phyloP scores from a whole-genome alignment of 2,888 invertebrate genomes.

The Bombylius major region DNA sequence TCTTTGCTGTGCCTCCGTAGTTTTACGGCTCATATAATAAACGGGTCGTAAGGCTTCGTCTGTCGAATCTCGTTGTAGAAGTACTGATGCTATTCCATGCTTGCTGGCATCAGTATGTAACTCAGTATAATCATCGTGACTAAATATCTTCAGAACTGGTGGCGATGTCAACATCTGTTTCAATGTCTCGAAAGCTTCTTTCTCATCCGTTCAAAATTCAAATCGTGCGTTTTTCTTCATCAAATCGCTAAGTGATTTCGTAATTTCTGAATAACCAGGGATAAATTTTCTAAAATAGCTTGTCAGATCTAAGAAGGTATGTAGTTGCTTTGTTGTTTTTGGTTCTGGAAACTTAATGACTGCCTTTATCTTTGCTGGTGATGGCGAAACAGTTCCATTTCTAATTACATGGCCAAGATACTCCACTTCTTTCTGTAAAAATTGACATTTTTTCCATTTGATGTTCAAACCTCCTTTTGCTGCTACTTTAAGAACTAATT shows the following conservation, averaged over 20 bases:
- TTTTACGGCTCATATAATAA: too few species aligned
- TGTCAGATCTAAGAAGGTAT: conserved; percentile 3
- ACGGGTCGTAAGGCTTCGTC: too few species aligned
- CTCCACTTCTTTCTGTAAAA: conserved; percentile 11
- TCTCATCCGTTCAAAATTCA: conserved; percentile 1
- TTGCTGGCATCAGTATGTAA: too few species aligned
- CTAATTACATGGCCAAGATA: too few species aligned
- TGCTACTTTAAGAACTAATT: conserved; percentile 6
- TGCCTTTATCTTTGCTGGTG: conserved; percentile 5
- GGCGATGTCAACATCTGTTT: too few species aligned
- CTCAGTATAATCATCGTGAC: too few species aligned
- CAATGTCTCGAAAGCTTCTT: too few species aligned
- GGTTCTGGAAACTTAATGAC: conserved; percentile 7
- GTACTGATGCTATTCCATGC: too few species aligned
- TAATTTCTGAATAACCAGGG: background rate
- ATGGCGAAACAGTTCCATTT: conserved; percentile 8
- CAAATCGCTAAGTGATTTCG: background rate
- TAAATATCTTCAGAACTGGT: too few species aligned
- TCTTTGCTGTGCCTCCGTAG: too few species aligned
- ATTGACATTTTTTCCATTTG: conserved; percentile 14
- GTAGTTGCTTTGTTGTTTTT: conserved; percentile 2
- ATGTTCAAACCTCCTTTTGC: conserved; percentile 8
- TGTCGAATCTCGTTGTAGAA: too few species aligned
- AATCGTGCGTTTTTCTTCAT: background rate
- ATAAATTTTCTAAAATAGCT: conserved; percentile 7